These are phyloP conservation scores for Cyanoliseus patagonus DNA, from an alignment of 2,113 vertebrate genomes.

Conservation along the genomic window DNA sequence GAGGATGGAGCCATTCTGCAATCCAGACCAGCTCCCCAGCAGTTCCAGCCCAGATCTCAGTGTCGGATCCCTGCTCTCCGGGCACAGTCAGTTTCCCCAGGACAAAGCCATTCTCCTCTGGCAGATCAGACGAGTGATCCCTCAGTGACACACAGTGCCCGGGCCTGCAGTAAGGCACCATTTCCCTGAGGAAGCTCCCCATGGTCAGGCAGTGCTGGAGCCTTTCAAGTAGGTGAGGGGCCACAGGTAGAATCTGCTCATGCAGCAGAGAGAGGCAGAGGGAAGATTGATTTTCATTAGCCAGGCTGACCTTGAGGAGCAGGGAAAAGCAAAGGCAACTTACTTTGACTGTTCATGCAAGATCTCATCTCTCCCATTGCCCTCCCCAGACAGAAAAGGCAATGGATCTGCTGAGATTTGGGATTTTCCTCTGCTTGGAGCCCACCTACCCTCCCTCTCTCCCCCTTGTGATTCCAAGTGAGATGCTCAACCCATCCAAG, in stretches of 20 bases:
- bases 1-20: rapidly evolving
- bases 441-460: not conserved
- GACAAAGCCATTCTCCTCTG: not conserved
- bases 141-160: not conserved
- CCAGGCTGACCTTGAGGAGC: conserved; percentile 59
- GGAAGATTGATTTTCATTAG: conserved; percentile 65
- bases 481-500: not conserved
- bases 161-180: not conserved
- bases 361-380: conserved; percentile 28
- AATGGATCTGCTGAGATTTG: not conserved
- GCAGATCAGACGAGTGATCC: not conserved
- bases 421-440: not conserved
- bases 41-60: not conserved
- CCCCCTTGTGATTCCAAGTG: not conserved
- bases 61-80: rapidly evolving
- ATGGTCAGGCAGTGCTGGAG: not conserved
- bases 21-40: not conserved
- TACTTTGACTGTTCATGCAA: conserved; percentile 39
- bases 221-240: conserved; percentile 29
- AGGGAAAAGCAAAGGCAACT: conserved; percentile 57
- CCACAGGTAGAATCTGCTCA: conserved; percentile 52
- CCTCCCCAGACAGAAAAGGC: not conserved
- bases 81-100: not conserved
- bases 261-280: conserved; percentile 46
- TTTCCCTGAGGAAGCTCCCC: not conserved